Percentiles rank a stretch among this genome's conserved stretches.
These are phyloP conservation scores for Pasiphila rectangulata DNA, from an alignment of 2,888 invertebrate species.

Conservation along the genomic window DNA sequence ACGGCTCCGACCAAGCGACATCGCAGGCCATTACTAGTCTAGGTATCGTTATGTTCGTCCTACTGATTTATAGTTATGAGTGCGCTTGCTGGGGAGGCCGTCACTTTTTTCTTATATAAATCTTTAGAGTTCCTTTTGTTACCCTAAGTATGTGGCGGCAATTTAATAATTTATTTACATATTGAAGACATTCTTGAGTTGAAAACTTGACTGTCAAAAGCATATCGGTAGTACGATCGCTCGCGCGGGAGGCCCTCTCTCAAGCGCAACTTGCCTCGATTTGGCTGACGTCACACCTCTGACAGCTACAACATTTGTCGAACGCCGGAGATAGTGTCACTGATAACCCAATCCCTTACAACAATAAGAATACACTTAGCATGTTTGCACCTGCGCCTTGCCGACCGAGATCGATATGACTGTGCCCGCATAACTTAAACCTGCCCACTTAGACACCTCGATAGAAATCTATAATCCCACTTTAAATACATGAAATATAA, in stretches of 20 bases:
- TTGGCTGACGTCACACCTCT: conserved; percentile 79
- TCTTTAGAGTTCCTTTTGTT: neutral
- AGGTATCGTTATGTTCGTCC: conserved; percentile 16
- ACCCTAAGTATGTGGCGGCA: neutral
- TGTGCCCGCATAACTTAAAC: conserved; percentile 57
- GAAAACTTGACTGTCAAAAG: conserved; percentile 37
- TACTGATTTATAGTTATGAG: conserved; percentile 21
- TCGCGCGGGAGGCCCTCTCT: conserved; percentile 42
- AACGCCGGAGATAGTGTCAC: conserved; percentile 78
- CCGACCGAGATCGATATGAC: conserved; percentile 59
- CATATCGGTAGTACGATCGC: conserved; percentile 62
- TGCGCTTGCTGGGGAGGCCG: conserved; percentile 6
- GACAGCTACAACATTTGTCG: conserved; percentile 80
- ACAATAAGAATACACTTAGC: conserved; percentile 80
- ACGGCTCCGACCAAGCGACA: conserved; percentile 52
- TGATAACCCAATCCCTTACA: conserved; percentile 79
- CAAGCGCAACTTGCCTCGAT: conserved; percentile 55
- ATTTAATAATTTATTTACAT: conserved; percentile 5
- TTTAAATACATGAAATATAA: conserved; percentile 32
- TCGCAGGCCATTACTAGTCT: conserved; percentile 39
- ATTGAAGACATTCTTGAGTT: conserved; percentile 9
- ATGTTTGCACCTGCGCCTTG: conserved; percentile 78
- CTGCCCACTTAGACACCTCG: conserved; percentile 38
- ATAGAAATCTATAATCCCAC: conserved; percentile 37
- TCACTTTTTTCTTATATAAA: conserved; percentile 8